Base-by-base conservation (phyloP, 2,888 invertebrate genomes). In the Phaedon cochleariae region DNA sequence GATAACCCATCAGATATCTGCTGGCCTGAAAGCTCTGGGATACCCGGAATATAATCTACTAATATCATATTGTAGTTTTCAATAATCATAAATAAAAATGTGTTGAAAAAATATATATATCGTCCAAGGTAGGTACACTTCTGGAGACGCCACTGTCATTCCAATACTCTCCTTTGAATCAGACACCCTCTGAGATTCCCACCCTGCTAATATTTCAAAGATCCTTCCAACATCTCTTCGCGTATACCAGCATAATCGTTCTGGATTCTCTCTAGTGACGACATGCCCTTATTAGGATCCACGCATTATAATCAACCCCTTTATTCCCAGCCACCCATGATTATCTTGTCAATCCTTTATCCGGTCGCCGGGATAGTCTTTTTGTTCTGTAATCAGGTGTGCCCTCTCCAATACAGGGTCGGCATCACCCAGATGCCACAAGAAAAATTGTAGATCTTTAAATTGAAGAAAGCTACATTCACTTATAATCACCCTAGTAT, bases 281-380 rank as follows among this genome's bases (percentile, higher is more conserved):
- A 63, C 61, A 58, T 61, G 46, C 45, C 59, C 60, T 59, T 64
- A 67, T 67, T 60, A 59, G 41, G 34, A 57, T 46, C 26, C 37
- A 54, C 57, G 51, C 55, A 62, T 62, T 59, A 62, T 55, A 55
- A 55, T 54, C 48, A 54, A 49, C 58, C 59, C 69, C 64, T 67
- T 65, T 63, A 62, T 67, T 26, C 49, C 48, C 55, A 20, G 34
- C 34, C 48, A 61, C 64, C 34, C 58, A 63, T 59, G 67, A 70
- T 70, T 65, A 69, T 67, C 69, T 67, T 67, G 69, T 69, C 69
- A 62, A 69, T 67, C 60, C 62, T 61, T 62, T 63, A 64, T 69
- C 64, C 45, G 57, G 34, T 46, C 49, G 18, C 17, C 48, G 12
- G 46, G 48, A 59, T 45, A 20, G 10, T 59, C 49, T 41, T 31